These are phyloP conservation scores for Panthera leo DNA, from an alignment of 2,113 vertebrate species.

Conservation along the genomic window DNA sequence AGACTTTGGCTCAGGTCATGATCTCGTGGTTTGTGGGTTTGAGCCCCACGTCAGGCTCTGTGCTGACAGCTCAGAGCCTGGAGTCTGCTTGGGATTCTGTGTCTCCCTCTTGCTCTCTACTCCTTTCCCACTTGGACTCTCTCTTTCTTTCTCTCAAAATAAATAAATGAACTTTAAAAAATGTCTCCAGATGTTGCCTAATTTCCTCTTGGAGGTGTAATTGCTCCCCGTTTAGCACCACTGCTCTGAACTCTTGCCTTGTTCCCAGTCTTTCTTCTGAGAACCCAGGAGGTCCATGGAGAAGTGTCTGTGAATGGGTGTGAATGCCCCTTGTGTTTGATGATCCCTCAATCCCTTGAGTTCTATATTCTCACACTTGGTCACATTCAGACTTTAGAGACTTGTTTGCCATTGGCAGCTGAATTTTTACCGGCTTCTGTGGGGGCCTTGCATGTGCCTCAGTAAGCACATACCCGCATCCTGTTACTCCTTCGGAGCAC, in stretches of 20 bases:
- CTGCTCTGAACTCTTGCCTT: background rate
- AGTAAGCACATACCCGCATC: background rate
- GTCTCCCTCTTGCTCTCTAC: too few relatives aligned
- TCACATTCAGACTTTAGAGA: background rate
- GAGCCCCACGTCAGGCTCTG: too few relatives aligned
- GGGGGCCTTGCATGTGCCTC: too few relatives aligned
- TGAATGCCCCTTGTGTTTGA: background rate
- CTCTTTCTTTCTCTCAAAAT: too few relatives aligned
- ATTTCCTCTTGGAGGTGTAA: background rate
- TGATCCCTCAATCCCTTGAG: background rate
- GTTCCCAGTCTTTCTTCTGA: background rate
- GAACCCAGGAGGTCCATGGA: too few relatives aligned
- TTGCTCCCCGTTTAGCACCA: background rate
- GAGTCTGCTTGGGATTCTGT: too few relatives aligned
- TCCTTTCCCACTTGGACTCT: too few relatives aligned
- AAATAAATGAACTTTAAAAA: too few relatives aligned
- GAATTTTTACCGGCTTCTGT: background rate
- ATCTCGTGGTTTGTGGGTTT: too few relatives aligned
- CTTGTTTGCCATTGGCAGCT: background rate
- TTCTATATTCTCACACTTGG: background rate
- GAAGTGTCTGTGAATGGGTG: background rate
- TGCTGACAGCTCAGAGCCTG: too few relatives aligned
- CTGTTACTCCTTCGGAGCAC: background rate
- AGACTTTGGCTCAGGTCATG: too few relatives aligned
- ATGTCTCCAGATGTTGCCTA: background rate